Evolutionary conservation across 1,140 invertebrate genomes (phyloP), one percentile per base, ranked within the genome.

Genomic region (Chrysopa pallens): DNA sequence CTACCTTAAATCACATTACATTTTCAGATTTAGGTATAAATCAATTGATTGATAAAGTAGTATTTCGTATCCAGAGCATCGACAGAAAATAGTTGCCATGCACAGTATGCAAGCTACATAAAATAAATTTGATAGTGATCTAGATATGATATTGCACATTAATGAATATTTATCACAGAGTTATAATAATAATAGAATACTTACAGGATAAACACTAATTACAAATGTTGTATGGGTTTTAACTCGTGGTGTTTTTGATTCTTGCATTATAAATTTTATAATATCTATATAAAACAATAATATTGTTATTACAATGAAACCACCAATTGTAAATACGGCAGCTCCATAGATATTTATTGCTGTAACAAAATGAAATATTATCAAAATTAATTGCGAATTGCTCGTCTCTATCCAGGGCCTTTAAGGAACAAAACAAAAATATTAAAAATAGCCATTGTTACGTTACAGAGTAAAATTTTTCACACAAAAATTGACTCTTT

Each of bases 131-230:
- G 8, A 2, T 33, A 11, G 31, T 11, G 8, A 33, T 33, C n/a
- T 33, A 9, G 31, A 33, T 11, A 33, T 33, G 8, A 33, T 31
- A 31, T 11, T 33, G 17, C 13, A 38, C 23, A 31, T 29, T 8
- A 12, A 17, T 37, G 38, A 9, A 45, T 11, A 37, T 37, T 29
- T 46, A 31, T 7, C 6, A 31, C 6, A 31, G 6, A 31, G n/a
- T 17, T 29, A 17, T 31, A 11, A 15, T 47, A 29, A 29, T 23
- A 38, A 44, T 42, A 38, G 8, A 31, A 40, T 47, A 66, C 62
- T 69, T 59, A 76, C 73, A 51, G 73, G 73, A 58, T 76, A 76
- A 14, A 75, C 69, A 48, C 66, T 65, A 15, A 74, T 52, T 6
- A 75, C 66, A 36, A 73, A 66, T 4, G 65, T 65, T 0, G 71